Base-by-base conservation (phyloP, 2,113 vertebrate species). In the Eira barbara region DNA sequence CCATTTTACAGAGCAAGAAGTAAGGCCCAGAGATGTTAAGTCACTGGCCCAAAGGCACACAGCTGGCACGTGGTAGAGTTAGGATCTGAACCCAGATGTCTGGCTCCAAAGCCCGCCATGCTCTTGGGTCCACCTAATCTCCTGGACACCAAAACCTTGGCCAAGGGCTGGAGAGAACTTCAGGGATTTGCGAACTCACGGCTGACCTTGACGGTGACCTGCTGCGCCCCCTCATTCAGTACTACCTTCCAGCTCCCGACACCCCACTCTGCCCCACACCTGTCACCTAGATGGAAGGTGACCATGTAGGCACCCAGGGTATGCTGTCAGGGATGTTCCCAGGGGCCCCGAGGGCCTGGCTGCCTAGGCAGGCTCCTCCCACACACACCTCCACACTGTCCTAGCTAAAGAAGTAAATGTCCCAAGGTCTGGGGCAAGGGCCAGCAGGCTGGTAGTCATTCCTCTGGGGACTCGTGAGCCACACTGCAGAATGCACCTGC, bases 401-500 rank as follows among this genome's bases (percentile, higher is more conserved):
- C 74, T 18, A 0, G 4, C 20, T 23, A 12, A 23, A 39, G 69
- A 47, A 85, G 34, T 20, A 23, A 1, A 3, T 4, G 42, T 45
- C 86, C 67, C 25, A 18, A 34, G 47, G 21, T 34, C 2, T 15
- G 55, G 73, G 84, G 29, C 92, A 13, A 18, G 39, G 55, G 85
- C 49, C 49, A 34, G 36, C 49, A 34, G 31, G 55, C 13, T 23
- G 81, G 59, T 12, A 18, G 27, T 18, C 20, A 5, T 39, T 8
- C 31, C 7, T 4, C 47, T 0, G 0, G 42, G 42, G 2, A 23
- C 34, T 9, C 11, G 3, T 4, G 23, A 83, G 65, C 23, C 31
- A 6, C 47, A 23, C 0, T 31, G 86, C 39, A 31, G 67, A 59
- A 11, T 0, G 15, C 0, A 4, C n/a, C 47, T 10, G 34, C 71